Percentiles rank a stretch among this genome's conserved stretches.
Conservation (phyloP, 2,797 vertebrate genomes). For the Acestrorhynchus altus region DNA sequence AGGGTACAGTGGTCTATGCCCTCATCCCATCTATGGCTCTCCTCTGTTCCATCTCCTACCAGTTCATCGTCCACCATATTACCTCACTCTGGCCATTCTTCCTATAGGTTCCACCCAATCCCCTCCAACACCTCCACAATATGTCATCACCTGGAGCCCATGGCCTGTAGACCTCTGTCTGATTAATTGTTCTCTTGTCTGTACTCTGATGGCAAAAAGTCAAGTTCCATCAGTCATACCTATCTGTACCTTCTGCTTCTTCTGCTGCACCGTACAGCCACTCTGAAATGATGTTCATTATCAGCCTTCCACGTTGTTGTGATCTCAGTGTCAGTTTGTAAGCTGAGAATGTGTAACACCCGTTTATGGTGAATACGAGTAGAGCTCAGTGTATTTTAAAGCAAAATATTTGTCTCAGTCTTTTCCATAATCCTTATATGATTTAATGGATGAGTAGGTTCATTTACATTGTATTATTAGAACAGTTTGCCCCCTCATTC, state of each 20-base stretch:
- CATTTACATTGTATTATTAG: constrained; percentile 66
- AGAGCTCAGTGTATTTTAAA: constrained; percentile 70
- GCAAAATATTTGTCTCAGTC: constrained; percentile 64
- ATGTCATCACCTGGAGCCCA: constrained; percentile 36
- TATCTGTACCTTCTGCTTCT: not conserved
- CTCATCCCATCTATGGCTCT: constrained; percentile 31
- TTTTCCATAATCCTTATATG: constrained; percentile 71
- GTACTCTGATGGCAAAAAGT: constrained; percentile 35
- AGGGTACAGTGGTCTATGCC: constrained; percentile 42
- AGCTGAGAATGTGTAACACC: not conserved
- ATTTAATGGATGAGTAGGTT: constrained; percentile 72
- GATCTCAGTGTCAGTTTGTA: not conserved
- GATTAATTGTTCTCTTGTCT: constrained; percentile 50
- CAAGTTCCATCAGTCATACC: constrained; percentile 29
- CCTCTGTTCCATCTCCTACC: constrained; percentile 38
- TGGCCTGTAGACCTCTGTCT: constrained; percentile 20
- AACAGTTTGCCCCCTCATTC: constrained; percentile 44
- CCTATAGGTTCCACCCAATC: constrained; percentile 29
- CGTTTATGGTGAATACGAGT: constrained; percentile 43
- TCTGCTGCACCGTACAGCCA: not conserved
- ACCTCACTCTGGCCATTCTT: constrained; percentile 24
- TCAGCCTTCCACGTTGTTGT: not conserved
- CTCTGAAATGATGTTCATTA: not conserved
- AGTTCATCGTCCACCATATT: constrained; percentile 43
- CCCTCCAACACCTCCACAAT: constrained; percentile 18